Evolutionary conservation across 2,888 invertebrate genomes (phyloP), one percentile per base, ranked within the genome.

Genomic region (Acanthacorydalis orientalis): DNA sequence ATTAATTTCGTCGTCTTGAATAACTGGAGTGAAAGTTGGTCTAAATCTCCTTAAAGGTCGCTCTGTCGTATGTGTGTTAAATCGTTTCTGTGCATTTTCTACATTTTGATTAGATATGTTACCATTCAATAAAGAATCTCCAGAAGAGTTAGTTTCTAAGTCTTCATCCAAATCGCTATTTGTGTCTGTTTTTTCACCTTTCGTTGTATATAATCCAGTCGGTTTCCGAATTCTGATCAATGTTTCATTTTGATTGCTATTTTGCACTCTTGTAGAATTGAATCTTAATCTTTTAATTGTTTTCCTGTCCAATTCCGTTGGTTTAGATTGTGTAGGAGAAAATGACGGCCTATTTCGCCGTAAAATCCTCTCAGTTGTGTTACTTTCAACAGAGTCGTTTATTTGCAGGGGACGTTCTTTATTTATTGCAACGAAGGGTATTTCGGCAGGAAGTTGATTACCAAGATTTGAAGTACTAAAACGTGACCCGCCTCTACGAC

Each of bases 31-130:
- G n/a, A 65, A 47, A 51, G 58, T 59, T 12, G 68, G 63, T 51
- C 63, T 63, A 43, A 62, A 64, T 34, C 64, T 62, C 11, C 68
- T 16, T n/a, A 42, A 16, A 11, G 50, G n/a, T 43, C 47, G 2
- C 50, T 52, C 15, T 50, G 49, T 40, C 46, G 39, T 43, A 50
- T 48, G 34, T 44, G 42, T 15, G 44, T 40, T 31, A 23, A 23
- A 23, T 23, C 23, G 23, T 23, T 23, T 23, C 23, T 23, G 23
- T 23, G 23, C 6, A 23, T 23, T 23, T 37, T 37, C 37, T 35
- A 35, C 35, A 35, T 35, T 35, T 3, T 35, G 35, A n/a, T 37
- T 14, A 12, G n/a, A n/a, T 12, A 14, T 7, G 10, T 37, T 37
- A 12, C 10, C 37, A 37, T 9, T 37, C n/a, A 10, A 10, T 9